Percentiles rank a stretch among this genome's conserved stretches.
Evolutionary conservation across 1,140 invertebrate species (phyloP).

Genomic region (Geopemphigus sp.): DNA sequence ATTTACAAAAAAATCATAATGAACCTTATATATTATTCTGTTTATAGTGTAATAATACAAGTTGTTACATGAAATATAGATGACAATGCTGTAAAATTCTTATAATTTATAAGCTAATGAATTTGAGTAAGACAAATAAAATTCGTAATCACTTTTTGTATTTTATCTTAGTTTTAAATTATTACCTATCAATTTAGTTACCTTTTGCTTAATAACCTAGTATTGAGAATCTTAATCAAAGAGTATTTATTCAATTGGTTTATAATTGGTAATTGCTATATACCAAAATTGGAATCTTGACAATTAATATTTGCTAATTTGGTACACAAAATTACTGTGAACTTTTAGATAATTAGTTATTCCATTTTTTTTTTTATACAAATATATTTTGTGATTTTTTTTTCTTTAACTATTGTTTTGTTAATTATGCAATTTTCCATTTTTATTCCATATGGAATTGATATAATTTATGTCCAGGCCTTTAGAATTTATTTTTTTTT

Average conservation of each 20-base stretch:
- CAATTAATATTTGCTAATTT: slow-evolving; percentile 13
- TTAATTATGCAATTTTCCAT: not conserved
- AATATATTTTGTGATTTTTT: too few species aligned
- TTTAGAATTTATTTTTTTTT: too few species aligned
- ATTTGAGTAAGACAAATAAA: slow-evolving; percentile 45
- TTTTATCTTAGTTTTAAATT: slow-evolving; percentile 38
- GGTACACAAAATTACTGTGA: not conserved
- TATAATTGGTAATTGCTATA: not conserved
- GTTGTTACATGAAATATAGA: slow-evolving; percentile 36
- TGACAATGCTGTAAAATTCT: slow-evolving; percentile 38
- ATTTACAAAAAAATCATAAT: slow-evolving; percentile 30
- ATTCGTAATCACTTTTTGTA: slow-evolving; percentile 43
- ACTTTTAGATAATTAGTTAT: not conserved
- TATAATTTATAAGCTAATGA: slow-evolving; percentile 34
- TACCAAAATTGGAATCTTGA: not conserved
- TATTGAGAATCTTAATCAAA: not conserved
- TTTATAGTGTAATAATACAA: slow-evolving; percentile 24
- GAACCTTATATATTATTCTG: slow-evolving; percentile 19
- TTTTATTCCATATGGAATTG: not conserved
- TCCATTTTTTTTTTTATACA: too few species aligned
- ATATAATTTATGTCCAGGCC: not conserved
- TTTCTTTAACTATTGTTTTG: not conserved
- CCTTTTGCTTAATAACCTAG: slow-evolving; percentile 9
- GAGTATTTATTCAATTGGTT: not conserved
- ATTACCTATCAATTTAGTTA: slow-evolving; percentile 41